Evolutionary conservation across 2,797 vertebrate genomes (phyloP), one percentile per base, ranked within the genome.

Genomic region (Scarus forsteni): DNA sequence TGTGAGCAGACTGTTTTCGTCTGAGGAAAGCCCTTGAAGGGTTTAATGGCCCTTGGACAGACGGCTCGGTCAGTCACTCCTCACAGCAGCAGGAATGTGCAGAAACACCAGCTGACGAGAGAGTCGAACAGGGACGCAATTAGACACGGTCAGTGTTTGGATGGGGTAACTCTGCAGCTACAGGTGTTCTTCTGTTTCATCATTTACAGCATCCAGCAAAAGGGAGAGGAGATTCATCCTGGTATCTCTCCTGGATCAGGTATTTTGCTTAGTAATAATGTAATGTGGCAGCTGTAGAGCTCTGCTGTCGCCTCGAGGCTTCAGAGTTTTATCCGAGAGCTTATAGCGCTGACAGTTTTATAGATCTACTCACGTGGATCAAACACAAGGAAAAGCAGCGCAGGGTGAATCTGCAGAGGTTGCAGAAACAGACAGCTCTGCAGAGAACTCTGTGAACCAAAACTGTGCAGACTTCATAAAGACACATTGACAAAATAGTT

Each of bases 81-180:
- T 78, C 66, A 27, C 71, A 64, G 70, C 74, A 65, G 39, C 12
- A 89, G 85, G 84, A 90, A 90, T 88, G 84, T 81, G 60, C 16
- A 5, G 70, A 7, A 60, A 63, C 57, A 67, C 34, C 62, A 61
- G 63, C 69, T 71, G 81, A 82, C 52, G 70, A 84, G 69, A 18
- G 63, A 66, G n/a, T 57, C 55, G 60, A 76, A 85, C 79, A 66
- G 0, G 56, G 64, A 38, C 79, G 70, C 62, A 64, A 43, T 49
- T 5, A 43, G 68, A 15, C n/a, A 18, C 13, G 72, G 71, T 73
- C 73, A 60, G 55, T 11, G 46, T 46, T 38, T 43, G 53, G 64
- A 42, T 6, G 5, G 51, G 43, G n/a, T 9, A 1, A 58, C 38
- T 40, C 46, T 4, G 7, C 58, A n/a, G 44, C 56, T 51, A 15